Conservation (phyloP, 2,888 invertebrate species). For the Drosophila sordidapex region DNA sequence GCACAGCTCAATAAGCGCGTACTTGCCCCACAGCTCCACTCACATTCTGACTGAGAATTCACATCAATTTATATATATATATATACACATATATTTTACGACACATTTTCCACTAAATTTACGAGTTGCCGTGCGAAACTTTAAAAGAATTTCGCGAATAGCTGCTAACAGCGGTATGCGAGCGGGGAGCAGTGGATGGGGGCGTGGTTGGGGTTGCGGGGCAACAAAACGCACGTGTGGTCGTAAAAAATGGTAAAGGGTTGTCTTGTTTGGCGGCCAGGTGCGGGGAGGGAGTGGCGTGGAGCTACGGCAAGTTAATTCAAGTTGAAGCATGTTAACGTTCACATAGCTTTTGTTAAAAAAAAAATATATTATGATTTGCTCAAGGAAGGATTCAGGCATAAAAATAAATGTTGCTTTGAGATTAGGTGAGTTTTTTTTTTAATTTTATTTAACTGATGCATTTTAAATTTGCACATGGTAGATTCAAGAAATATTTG, state of each 20-base stretch:
- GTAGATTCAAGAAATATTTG: background rate
- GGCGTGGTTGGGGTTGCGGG: background rate
- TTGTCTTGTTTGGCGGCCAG: slow-evolving; percentile 35
- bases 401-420: background rate
- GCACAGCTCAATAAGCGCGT: slow-evolving; percentile 45
- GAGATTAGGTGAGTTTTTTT: background rate
- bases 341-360: slow-evolving; percentile 25
- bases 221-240: slow-evolving; percentile 57
- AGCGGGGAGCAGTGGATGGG: background rate
- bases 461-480: background rate
- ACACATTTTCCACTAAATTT: slow-evolving; percentile 63
- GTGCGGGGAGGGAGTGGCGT: background rate
- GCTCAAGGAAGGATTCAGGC: background rate
- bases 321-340: slow-evolving; percentile 27
- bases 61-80: slow-evolving; percentile 15
- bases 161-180: slow-evolving; percentile 8
- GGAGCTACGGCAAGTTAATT: slow-evolving; percentile 7
- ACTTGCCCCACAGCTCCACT: background rate
- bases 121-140: slow-evolving; percentile 61
- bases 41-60: slow-evolving; percentile 1
- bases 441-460: background rate
- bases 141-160: slow-evolving; percentile 59
- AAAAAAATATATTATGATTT: slow-evolving; percentile 14
- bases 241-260: slow-evolving; percentile 62
- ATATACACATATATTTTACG: slow-evolving; percentile 55